phyloP scores from a whole-genome alignment of 2,888 invertebrate genomes.

The Dryobotodes eremita region DNA sequence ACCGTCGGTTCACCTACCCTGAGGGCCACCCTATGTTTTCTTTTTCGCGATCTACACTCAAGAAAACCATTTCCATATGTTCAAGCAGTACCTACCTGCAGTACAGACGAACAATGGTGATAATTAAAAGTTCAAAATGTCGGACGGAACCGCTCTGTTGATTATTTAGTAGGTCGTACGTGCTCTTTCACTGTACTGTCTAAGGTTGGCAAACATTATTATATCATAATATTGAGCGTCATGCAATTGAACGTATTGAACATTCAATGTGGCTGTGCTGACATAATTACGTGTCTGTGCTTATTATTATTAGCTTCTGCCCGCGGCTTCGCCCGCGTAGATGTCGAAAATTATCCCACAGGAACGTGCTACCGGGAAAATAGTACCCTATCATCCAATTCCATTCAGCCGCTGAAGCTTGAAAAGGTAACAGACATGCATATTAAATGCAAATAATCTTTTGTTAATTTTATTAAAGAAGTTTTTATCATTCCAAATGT shows the following conservation, averaged over 20 bases:
- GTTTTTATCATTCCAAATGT: no score
- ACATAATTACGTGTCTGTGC: constrained; percentile 24
- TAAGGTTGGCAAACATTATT: constrained; percentile 55
- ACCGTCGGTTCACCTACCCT: not conserved
- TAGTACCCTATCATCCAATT: no score
- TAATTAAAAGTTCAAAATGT: constrained; percentile 57
- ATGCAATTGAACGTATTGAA: constrained; percentile 31
- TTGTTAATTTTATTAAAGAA: no score
- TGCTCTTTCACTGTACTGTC: constrained; percentile 65
- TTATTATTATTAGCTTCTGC: not conserved
- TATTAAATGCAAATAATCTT: no score
- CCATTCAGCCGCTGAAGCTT: no score
- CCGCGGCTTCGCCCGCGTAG: no score
- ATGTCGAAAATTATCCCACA: no score
- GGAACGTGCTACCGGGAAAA: no score
- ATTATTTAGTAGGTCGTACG: constrained; percentile 70
- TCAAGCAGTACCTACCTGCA: not conserved
- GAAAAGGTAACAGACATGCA: no score
- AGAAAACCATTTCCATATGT: not conserved
- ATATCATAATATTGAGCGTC: constrained; percentile 54
- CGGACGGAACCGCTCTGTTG: constrained; percentile 43
- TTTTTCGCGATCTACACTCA: not conserved
- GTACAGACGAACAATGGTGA: constrained; percentile 37
- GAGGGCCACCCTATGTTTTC: not conserved
- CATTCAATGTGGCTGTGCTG: constrained; percentile 29